Percentiles rank a stretch among this genome's conserved stretches.
Evolutionary conservation across 2,888 invertebrate species (phyloP).

Genomic region (Rotaria sp.): DNA sequence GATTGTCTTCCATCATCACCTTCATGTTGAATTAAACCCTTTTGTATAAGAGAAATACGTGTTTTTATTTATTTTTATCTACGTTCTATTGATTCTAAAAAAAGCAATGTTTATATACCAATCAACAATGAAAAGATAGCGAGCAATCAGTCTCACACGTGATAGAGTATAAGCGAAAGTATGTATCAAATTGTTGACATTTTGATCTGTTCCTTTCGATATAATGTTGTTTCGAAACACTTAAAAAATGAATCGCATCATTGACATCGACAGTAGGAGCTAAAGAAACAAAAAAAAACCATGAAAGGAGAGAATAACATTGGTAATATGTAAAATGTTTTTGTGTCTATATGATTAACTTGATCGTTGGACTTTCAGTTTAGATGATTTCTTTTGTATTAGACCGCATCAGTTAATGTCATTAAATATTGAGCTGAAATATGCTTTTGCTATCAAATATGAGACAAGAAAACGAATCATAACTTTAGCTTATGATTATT

Average conservation of each 20-base stretch:
- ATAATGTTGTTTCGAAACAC: background rate
- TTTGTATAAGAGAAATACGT: no score
- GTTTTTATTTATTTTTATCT: no score
- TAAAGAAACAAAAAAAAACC: background rate
- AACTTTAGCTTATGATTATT: constrained; percentile 59
- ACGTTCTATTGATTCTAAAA: no score
- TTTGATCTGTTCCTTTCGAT: background rate
- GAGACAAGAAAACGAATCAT: constrained; percentile 51
- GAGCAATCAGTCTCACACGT: background rate
- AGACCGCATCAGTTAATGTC: no score
- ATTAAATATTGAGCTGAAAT: no score
- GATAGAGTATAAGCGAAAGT: background rate
- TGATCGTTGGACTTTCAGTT: background rate
- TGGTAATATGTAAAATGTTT: background rate
- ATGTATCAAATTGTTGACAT: background rate
- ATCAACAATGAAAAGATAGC: no score
- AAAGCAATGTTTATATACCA: no score
- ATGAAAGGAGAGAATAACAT: background rate
- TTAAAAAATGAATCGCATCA: background rate
- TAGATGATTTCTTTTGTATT: no score
- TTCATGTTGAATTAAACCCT: no score
- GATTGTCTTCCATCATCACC: no score
- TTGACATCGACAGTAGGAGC: background rate
- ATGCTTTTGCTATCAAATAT: background rate
- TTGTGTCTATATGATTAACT: background rate